phyloP scores from a whole-genome alignment of 2,888 invertebrate species.

The Noctua janthina region DNA sequence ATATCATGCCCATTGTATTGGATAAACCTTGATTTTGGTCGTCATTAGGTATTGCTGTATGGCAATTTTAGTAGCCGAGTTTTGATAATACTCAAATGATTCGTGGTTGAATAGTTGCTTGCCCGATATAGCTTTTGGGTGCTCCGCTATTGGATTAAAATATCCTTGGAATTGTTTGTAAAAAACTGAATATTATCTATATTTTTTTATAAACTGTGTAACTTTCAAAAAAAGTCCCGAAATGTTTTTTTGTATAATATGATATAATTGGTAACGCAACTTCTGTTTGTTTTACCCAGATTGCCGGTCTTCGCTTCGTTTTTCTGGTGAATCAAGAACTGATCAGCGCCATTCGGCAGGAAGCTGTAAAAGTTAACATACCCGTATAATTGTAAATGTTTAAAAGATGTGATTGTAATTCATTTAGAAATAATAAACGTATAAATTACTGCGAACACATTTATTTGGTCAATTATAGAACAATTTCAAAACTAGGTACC shows the following conservation, averaged over 20 bases:
- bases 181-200: neutral
- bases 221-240: neutral
- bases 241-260: neutral
- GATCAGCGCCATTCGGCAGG: conserved; percentile 96
- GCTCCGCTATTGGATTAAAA: neutral
- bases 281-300: conserved; percentile 85
- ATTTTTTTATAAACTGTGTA: neutral
- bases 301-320: conserved; percentile 97
- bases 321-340: conserved; percentile 98
- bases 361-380: conserved; percentile 94
- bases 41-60: conserved; percentile 44
- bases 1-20: conserved; percentile 55
- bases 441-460: conserved; percentile 88
- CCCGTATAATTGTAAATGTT: conserved; percentile 78
- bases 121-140: neutral
- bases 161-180: neutral
- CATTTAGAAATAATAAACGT: conserved; percentile 67
- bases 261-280: neutral
- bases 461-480: conserved; percentile 89
- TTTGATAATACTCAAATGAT: conserved; percentile 19
- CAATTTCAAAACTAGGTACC: conserved; percentile 86
- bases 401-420: conserved; percentile 76
- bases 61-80: conserved; percentile 34
- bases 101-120: neutral
- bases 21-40: conserved; percentile 48